These are phyloP conservation scores for Morphnarchus princeps DNA, from an alignment of 2,113 vertebrate species.

Conservation along the genomic window DNA sequence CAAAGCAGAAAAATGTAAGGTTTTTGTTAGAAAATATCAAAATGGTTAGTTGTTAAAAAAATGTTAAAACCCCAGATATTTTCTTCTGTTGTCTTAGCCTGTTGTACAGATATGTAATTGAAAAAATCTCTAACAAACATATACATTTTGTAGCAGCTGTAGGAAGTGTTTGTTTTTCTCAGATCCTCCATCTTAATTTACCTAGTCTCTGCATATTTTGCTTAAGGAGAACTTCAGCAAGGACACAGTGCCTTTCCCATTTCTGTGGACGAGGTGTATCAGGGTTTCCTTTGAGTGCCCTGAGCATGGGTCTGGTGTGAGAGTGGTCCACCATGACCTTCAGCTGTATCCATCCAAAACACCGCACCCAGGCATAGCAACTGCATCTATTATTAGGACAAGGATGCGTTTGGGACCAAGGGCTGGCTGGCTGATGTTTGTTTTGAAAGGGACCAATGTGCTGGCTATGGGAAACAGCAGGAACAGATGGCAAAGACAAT, in stretches of 20 bases:
- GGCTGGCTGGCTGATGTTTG: not conserved
- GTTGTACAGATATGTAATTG: not conserved
- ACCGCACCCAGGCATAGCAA: not conserved
- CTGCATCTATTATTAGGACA: not conserved
- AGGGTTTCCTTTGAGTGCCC: not conserved
- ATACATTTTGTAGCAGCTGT: not conserved
- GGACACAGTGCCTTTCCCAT: not conserved
- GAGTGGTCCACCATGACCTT: not conserved
- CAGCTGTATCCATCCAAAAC: not conserved
- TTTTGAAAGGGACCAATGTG: not conserved
- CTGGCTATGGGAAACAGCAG: not conserved
- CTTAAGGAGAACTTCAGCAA: not conserved
- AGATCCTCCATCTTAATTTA: not conserved
- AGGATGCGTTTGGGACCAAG: not conserved
- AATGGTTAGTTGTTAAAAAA: not conserved
- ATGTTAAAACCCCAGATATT: not conserved
- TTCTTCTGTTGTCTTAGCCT: not conserved
- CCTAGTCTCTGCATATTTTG: not conserved
- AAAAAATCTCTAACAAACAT: not conserved
- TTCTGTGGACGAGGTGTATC: not conserved
- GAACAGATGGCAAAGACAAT: not conserved
- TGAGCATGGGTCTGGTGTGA: not conserved
- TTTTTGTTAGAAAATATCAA: not conserved
- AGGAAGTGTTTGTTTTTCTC: not conserved
- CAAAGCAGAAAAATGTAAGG: not conserved